Evolutionary conservation across 1,140 invertebrate genomes (phyloP), one percentile per base, ranked within the genome.

Genomic region (Sesamia nonagrioides): DNA sequence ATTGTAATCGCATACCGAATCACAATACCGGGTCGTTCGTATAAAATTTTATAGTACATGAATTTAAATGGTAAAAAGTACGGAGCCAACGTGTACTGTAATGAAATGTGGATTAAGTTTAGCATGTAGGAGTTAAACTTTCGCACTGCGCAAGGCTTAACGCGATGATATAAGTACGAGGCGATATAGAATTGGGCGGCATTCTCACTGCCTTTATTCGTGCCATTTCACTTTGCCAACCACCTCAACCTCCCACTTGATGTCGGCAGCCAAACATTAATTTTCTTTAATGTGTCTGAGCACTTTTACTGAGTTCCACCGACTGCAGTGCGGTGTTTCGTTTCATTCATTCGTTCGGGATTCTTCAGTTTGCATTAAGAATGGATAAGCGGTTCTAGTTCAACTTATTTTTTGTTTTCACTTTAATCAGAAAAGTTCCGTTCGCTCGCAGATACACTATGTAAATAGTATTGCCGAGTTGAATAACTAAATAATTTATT

Each of bases 211-310:
- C 84, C 80, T 91, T 90, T 89, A 91, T 92, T 88, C 89, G 84
- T 89, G 77, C 89, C 92, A 91, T 92, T 93, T 92, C 91, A 92
- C 90, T 92, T 91, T 91, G 91, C 89, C 90, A 93, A 91, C 88
- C 90, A 91, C 86, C 88, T 86, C 84, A 88, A 92, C 87, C 89
- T 87, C 84, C 83, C 86, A 89, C 90, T 94, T 92, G 92, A 93
- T 88, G 91, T 87, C 83, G 89, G 90, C 84, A 94, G 90, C 91
- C 87, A 91, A 94, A 94, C 93, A 95, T 95, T 94, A 94, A 95
- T 95, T 94, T 94, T 93, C 91, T 93, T 95, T 95, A 95, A 95
- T 94, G 93, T 94, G 91, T 91, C 91, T 92, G 91, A 94, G 88
- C 87, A 93, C 91, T 94, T 90, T 93, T 92, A 89, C 88, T 82